Conservation (phyloP, 2,113 vertebrate genomes). For the Poeciliopsis turrubarensis region DNA sequence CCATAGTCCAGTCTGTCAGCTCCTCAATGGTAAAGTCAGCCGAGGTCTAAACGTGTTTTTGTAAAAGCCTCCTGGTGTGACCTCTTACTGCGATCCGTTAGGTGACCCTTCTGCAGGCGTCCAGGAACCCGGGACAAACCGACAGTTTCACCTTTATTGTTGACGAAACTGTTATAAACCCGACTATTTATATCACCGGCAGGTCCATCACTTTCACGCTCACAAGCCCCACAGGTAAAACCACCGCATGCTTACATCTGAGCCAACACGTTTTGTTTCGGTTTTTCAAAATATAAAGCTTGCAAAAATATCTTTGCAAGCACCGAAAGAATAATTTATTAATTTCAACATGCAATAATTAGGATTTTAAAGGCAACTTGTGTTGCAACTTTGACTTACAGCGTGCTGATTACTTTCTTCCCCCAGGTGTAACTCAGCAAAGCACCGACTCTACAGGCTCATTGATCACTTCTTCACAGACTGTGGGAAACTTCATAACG, state of each 20-base stretch:
- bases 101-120: constrained; percentile 67
- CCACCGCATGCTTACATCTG: neutral
- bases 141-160: constrained; percentile 57
- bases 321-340: too few relatives aligned
- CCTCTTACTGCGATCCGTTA: constrained; percentile 8
- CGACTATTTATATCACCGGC: constrained; percentile 64
- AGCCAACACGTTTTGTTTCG: neutral
- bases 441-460: constrained; percentile 36
- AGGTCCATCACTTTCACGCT: constrained; percentile 38
- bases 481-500: constrained; percentile 60
- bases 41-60: neutral
- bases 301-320: too few relatives aligned
- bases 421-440: constrained; percentile 50
- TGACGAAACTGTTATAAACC: constrained; percentile 51
- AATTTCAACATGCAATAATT: neutral
- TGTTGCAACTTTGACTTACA: neutral
- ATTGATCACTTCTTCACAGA: constrained; percentile 42
- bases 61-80: constrained; percentile 4
- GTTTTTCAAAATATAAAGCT: too few relatives aligned
- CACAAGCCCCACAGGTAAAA: constrained; percentile 62
- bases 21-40: constrained; percentile 56
- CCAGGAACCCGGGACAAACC: constrained; percentile 44
- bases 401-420: neutral
- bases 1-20: constrained; percentile 52
- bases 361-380: neutral